These are phyloP conservation scores for Vidua chalybeata DNA, from an alignment of 2,113 vertebrate genomes.

Conservation along the genomic window DNA sequence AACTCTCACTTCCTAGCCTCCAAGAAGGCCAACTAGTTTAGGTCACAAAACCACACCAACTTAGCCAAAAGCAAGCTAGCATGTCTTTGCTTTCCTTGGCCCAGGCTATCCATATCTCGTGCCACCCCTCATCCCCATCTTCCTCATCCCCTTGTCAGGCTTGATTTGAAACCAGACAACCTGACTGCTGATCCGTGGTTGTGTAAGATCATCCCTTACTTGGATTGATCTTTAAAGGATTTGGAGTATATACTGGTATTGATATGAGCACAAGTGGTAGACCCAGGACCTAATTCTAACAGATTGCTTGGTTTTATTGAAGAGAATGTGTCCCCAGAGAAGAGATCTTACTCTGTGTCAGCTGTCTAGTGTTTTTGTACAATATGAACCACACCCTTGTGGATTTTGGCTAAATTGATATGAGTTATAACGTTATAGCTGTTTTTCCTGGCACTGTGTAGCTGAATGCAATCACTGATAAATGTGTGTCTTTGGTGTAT, in stretches of 20 bases:
- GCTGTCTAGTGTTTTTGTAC: not conserved
- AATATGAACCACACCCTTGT: slow-evolving; percentile 31
- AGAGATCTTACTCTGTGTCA: not conserved
- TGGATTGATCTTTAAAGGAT: not conserved
- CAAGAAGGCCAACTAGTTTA: not conserved
- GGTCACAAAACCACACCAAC: not conserved
- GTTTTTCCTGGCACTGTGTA: slow-evolving; percentile 31
- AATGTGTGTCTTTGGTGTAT: not conserved
- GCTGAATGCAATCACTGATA: not conserved
- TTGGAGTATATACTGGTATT: not conserved
- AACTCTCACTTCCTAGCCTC: not conserved
- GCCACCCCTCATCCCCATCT: fast-evolving
- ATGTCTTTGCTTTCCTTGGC: not conserved
- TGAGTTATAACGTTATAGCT: not conserved
- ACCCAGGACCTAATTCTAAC: not conserved
- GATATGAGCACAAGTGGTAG: not conserved
- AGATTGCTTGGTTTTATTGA: not conserved
- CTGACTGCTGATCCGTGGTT: not conserved
- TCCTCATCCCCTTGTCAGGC: not conserved
- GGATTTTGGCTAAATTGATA: slow-evolving; percentile 47
- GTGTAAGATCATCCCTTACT: not conserved
- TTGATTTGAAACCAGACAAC: not conserved
- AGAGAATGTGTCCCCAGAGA: not conserved
- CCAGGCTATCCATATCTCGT: not conserved
- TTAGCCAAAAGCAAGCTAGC: not conserved